Evolutionary conservation across 2,113 vertebrate genomes (phyloP).

Genomic region (Tachysurus fulvidraco): DNA sequence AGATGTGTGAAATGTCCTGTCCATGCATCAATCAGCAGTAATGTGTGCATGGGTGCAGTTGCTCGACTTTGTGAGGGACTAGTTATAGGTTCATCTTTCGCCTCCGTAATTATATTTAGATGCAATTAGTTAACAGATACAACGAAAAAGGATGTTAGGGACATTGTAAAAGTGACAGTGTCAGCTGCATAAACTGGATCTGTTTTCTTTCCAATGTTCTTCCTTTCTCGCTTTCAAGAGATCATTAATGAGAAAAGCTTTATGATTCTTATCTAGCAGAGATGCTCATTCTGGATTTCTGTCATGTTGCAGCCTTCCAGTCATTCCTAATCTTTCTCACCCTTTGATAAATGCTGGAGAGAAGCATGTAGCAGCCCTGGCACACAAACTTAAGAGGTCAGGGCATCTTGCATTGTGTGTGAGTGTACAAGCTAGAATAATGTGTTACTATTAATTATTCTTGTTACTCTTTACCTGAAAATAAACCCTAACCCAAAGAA

Average conservation of each 20-base stretch:
- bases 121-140: neutral
- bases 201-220: neutral
- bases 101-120: neutral
- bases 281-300: slow-evolving; percentile 9
- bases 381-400: neutral
- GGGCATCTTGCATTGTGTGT: neutral
- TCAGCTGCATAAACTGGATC: neutral
- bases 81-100: neutral
- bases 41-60: neutral
- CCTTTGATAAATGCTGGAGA: neutral
- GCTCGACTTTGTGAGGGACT: neutral
- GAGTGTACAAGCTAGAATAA: neutral
- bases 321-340: neutral
- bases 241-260: neutral
- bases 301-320: neutral
- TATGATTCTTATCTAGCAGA: neutral
- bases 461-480: neutral
- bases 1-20: neutral
- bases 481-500: too few relatives aligned
- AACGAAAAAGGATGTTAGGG: neutral
- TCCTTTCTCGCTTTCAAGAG: neutral
- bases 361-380: neutral
- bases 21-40: neutral
- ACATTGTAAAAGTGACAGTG: neutral
- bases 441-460: neutral